A percentile compares a stretch with the other conserved stretches of the same genome.
Conservation (phyloP, 2,113 vertebrate genomes). For the Phalacrocorax aristotelis region DNA sequence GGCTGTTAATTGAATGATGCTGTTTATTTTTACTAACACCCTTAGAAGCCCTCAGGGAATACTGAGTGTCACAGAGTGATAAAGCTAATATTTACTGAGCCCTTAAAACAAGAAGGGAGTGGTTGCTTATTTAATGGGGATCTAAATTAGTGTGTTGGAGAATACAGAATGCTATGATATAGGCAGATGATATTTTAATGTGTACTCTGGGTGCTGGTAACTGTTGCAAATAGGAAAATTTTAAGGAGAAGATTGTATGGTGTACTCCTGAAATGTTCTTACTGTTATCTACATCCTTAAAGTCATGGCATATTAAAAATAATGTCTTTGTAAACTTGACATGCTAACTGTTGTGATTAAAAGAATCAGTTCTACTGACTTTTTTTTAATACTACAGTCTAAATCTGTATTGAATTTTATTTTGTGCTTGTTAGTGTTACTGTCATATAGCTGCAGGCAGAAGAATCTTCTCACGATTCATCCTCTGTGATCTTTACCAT, state of each 20-base stretch:
- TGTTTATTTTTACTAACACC: slow-evolving; percentile 44
- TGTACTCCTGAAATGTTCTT: neutral
- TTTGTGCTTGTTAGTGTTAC: neutral
- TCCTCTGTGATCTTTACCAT: neutral
- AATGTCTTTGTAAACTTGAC: neutral
- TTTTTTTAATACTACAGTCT: neutral
- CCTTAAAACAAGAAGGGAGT: slow-evolving; percentile 72
- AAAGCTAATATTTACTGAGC: slow-evolving; percentile 72
- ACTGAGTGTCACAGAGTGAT: slow-evolving; percentile 66
- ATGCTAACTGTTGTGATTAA: neutral
- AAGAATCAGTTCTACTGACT: neutral
- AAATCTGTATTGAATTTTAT: neutral
- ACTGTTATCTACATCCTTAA: neutral
- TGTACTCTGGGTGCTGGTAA: neutral
- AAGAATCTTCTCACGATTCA: neutral
- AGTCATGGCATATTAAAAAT: neutral
- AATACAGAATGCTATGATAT: neutral
- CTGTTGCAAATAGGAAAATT: neutral
- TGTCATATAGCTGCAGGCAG: neutral
- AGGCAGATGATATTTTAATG: neutral
- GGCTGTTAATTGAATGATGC: slow-evolving; percentile 24
- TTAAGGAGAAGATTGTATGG: neutral
- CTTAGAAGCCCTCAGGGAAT: slow-evolving; percentile 24
- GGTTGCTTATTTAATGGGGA: slow-evolving; percentile 52
- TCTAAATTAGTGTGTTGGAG: neutral